Base-by-base conservation (phyloP, 2,888 invertebrate species). In the Lasioglossum figueresi region DNA sequence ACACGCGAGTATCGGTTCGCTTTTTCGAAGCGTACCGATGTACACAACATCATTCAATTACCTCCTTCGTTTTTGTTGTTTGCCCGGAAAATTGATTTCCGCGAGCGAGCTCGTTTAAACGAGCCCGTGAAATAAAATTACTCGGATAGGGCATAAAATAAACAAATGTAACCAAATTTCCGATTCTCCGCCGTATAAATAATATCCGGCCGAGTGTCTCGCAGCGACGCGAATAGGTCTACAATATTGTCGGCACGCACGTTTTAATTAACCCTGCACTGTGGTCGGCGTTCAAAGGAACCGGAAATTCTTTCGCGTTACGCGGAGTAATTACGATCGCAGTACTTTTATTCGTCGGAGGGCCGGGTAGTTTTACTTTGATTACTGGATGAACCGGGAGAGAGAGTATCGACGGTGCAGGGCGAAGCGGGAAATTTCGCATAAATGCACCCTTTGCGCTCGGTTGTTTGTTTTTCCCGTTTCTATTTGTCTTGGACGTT, bases 301-400 rank as follows among this genome's bases (percentile, higher is more conserved):
- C 66, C 66, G 23, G 31, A 6, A 66, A 66, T 63, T 45, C 34
- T 37, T 23, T n/a, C 19, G 27, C 23, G 37, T 80, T 66, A 34
- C 31, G 59, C 14, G n/a, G 14, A 56, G 63, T 79, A 74, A 59
- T n/a, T 80, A 66, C 40, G 27, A 56, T 52, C 76, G 83, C 63
- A 43, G 34, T 77, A 43, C 79, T 76, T 87, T 83, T 80, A 76
- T 52, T 86, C 76, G 77, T 34, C 37, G 16, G 43, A 14, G 52
- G 16, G 27, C 12, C 43, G 19, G 59, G 75, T 68, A 79, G 76
- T 70, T 79, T 76, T 59, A 72, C 79, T 82, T 86, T 79, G 73
- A 87, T 87, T 86, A 87, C 48, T 23, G 77, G 82, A 74, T n/a
- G 63, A 78, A 68, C 70, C 56, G 3, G 56, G 4, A n/a, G 48